These are phyloP conservation scores for Murina feae DNA, from an alignment of 2,113 vertebrate genomes.

Conservation along the genomic window DNA sequence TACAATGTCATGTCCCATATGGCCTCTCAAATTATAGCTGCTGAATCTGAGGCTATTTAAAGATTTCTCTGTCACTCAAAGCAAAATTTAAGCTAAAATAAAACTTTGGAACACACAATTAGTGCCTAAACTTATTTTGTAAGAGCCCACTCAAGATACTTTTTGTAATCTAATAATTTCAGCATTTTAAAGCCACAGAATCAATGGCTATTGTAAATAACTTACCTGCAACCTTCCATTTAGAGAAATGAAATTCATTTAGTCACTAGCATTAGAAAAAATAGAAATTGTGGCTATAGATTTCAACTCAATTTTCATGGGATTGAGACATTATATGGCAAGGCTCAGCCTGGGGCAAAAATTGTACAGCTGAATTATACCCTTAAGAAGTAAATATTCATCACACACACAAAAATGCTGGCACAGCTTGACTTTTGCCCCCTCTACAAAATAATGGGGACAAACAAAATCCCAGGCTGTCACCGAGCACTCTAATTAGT, in stretches of 20 bases:
- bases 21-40: conserved; percentile 28
- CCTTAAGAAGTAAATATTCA: conserved; percentile 58
- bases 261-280: conserved; percentile 15
- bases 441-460: conserved; percentile 40
- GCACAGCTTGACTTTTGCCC: conserved; percentile 30
- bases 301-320: conserved; percentile 49
- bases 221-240: conserved; percentile 26
- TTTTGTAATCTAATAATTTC: conserved; percentile 46
- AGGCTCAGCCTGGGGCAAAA: conserved; percentile 36
- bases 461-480: conserved; percentile 53
- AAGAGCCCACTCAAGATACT: not conserved
- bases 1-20: conserved; percentile 37
- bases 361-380: conserved; percentile 43
- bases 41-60: conserved; percentile 32
- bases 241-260: conserved; percentile 52
- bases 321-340: conserved; percentile 41
- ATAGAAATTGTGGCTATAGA: conserved; percentile 31
- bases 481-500: conserved; percentile 59
- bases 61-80: conserved; percentile 40
- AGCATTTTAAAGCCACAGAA: conserved; percentile 13
- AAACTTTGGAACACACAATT: conserved; percentile 39
- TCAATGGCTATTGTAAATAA: not conserved
- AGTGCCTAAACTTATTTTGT: conserved; percentile 32
- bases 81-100: conserved; percentile 43
- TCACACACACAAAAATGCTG: conserved; percentile 28